Percentiles rank a stretch among this genome's conserved stretches.
These are phyloP conservation scores for Microctenopoma stevenorrisi DNA, from an alignment of 2,797 vertebrate genomes.

Conservation along the genomic window DNA sequence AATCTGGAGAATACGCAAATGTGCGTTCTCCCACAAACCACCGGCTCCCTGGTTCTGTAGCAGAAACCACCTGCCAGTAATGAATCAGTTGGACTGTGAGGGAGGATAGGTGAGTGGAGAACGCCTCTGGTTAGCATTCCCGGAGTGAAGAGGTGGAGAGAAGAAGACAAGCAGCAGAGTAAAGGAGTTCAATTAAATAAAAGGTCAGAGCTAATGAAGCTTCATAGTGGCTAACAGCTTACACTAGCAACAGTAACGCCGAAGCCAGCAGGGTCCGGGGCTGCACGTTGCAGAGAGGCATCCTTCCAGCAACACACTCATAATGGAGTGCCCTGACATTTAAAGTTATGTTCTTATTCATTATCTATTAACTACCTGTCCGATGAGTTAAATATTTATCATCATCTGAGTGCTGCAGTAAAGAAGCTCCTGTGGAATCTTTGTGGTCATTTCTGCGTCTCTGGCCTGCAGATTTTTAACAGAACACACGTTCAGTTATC, in stretches of 20 bases:
- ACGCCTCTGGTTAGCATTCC: conserved; percentile 6
- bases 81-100: conserved; percentile 7
- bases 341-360: conserved; percentile 61
- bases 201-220: conserved; percentile 82
- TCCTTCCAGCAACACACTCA: conserved; percentile 34
- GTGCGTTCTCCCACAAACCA: conserved; percentile 8
- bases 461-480: neutral
- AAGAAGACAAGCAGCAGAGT: conserved; percentile 24
- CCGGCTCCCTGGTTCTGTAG: conserved; percentile 11
- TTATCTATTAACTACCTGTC: conserved; percentile 54
- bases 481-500: too few species aligned
- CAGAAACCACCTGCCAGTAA: conserved; percentile 20
- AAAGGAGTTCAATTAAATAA: conserved; percentile 71
- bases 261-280: conserved; percentile 37
- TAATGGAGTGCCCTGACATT: conserved; percentile 71
- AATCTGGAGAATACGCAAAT: conserved; percentile 36
- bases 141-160: conserved; percentile 32
- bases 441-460: neutral
- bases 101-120: neutral
- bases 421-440: neutral
- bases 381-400: conserved; percentile 22
- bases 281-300: conserved; percentile 13
- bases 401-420: neutral
- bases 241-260: conserved; percentile 49
- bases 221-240: conserved; percentile 59